These are phyloP conservation scores for Rhinopithecus roxellana DNA, from an alignment of 2,113 vertebrate genomes.

Conservation along the genomic window DNA sequence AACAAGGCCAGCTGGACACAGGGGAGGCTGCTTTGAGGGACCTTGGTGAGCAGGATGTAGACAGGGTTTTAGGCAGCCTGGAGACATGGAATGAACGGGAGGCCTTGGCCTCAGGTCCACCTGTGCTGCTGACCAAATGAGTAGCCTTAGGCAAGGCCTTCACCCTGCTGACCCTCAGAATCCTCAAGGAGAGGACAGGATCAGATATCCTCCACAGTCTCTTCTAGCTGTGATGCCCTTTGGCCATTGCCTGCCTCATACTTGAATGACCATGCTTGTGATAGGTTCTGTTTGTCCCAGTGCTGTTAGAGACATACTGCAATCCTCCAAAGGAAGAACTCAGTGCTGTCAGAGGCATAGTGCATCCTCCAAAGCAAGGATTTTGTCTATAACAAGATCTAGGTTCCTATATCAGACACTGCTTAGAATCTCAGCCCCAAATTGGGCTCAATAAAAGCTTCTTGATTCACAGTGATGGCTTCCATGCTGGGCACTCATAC, in stretches of 20 bases:
- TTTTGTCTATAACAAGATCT: background rate
- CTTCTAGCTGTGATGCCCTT: background rate
- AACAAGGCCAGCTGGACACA: background rate
- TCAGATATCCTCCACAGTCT: too few relatives aligned
- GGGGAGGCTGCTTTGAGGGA: background rate
- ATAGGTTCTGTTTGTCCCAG: background rate
- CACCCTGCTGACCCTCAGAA: background rate
- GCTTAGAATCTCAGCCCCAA: background rate
- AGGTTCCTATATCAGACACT: background rate
- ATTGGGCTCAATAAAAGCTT: background rate
- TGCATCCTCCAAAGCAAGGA: background rate
- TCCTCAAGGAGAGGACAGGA: background rate
- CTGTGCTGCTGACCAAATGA: background rate
- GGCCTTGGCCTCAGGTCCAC: background rate
- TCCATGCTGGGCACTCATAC: background rate
- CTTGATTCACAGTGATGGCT: background rate
- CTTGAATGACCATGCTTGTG: background rate
- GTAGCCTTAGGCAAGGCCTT: background rate
- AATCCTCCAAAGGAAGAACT: background rate
- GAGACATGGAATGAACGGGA: background rate
- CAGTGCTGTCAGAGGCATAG: background rate
- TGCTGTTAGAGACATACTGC: background rate
- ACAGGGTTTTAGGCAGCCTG: accelerated
- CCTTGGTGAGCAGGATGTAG: background rate
- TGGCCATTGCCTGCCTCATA: background rate